Conservation (phyloP, 2,797 vertebrate genomes). For the Pangasius krempfi region DNA sequence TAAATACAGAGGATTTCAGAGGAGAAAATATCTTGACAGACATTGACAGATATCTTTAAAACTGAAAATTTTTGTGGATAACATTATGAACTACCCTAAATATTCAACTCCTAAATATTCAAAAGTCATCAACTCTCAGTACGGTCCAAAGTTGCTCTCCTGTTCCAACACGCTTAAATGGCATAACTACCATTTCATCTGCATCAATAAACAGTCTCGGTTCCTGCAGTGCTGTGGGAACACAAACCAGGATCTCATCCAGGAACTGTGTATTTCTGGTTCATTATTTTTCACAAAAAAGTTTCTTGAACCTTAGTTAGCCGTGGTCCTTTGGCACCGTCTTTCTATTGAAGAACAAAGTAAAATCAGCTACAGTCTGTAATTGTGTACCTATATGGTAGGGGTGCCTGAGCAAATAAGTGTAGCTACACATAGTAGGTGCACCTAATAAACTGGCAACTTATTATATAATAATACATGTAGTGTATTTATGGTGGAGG, state of each 20-base stretch:
- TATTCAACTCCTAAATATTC: background rate
- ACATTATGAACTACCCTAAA: background rate
- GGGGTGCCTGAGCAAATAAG: background rate
- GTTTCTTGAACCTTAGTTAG: background rate
- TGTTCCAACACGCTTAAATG: background rate
- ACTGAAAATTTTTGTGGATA: background rate
- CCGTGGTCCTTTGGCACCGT: background rate
- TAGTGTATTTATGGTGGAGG: slow-evolving; percentile 24
- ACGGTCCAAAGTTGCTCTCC: background rate
- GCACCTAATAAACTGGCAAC: slow-evolving; percentile 23
- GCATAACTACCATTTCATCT: background rate
- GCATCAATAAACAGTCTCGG: background rate
- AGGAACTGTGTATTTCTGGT: background rate
- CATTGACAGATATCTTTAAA: background rate
- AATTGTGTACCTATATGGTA: background rate
- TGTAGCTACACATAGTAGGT: background rate
- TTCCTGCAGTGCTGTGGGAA: background rate
- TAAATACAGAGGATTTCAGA: background rate
- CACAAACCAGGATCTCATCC: no score
- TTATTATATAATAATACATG: background rate
- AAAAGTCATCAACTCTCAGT: background rate
- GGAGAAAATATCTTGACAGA: background rate
- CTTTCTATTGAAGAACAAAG: background rate
- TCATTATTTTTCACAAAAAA: background rate
- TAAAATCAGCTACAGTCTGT: background rate